A percentile compares a stretch with the other conserved stretches of the same genome.
Conservation (phyloP, 2,797 vertebrate species). For the Mallotus villosus region DNA sequence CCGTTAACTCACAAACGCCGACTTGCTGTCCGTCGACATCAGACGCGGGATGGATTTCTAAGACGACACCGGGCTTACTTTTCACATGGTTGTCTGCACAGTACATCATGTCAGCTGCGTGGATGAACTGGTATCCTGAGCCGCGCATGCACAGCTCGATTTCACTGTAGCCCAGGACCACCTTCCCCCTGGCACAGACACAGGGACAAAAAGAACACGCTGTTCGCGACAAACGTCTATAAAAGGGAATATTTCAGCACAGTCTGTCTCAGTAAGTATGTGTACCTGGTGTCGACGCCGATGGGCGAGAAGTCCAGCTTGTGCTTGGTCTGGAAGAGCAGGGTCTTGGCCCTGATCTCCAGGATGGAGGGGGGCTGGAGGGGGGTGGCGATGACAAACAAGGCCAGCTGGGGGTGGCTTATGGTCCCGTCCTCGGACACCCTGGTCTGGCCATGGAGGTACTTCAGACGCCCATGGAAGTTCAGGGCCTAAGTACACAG, state of each 20-base stretch:
- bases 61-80: constrained; percentile 58
- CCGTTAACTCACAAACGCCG: background rate
- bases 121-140: constrained; percentile 78
- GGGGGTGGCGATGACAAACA: constrained; percentile 78
- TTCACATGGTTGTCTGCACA: constrained; percentile 77
- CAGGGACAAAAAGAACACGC: background rate
- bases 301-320: constrained; percentile 83
- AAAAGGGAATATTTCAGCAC: background rate
- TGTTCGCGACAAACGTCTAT: background rate
- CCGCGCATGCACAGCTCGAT: constrained; percentile 68
- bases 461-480: constrained; percentile 78
- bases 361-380: constrained; percentile 78
- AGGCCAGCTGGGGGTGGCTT: constrained; percentile 69
- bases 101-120: constrained; percentile 81
- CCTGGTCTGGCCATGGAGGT: constrained; percentile 72
- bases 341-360: constrained; percentile 77
- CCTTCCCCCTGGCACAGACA: constrained; percentile 46
- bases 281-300: constrained; percentile 76
- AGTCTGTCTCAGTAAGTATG: background rate
- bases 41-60: background rate
- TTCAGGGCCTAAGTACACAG: constrained; percentile 71
- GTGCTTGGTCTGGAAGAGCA: constrained; percentile 86
- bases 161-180: constrained; percentile 76
- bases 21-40: background rate
- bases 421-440: constrained; percentile 51